Percentiles rank a stretch among this genome's conserved stretches.
Conservation (phyloP, 2,888 invertebrate genomes). For the Odontothrips loti region DNA sequence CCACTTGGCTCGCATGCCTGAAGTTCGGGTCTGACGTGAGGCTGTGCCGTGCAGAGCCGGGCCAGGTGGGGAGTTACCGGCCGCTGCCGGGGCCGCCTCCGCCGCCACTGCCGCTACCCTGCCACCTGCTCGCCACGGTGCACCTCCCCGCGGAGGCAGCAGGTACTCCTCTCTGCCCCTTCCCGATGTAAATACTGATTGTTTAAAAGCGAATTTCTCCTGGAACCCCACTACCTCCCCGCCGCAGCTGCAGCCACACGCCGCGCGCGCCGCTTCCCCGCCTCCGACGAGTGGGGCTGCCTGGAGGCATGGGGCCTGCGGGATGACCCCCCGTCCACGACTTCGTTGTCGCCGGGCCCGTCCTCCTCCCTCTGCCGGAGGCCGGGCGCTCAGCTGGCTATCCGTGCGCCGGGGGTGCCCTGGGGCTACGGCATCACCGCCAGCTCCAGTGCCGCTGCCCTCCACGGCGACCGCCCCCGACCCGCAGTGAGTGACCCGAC, state of each 20-base stretch:
- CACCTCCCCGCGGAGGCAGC: not conserved
- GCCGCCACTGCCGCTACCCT: not conserved
- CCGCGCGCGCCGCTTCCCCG: not conserved
- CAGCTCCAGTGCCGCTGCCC: not conserved
- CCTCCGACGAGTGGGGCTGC: not conserved
- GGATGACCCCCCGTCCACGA: not conserved
- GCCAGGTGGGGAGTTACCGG: not conserved
- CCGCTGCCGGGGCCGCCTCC: not conserved
- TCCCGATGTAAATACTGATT: not conserved
- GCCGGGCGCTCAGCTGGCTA: not conserved
- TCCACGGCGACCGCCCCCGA: not conserved
- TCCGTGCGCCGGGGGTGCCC: not conserved
- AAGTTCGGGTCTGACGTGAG: no score
- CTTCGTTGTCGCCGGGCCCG: not conserved
- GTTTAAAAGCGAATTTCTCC: no score
- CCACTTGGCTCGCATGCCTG: no score
- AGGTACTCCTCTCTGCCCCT: not conserved
- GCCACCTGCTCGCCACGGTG: conserved; percentile 3
- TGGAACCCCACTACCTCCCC: no score
- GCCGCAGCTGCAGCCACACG: not conserved
- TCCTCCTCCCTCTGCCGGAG: not conserved
- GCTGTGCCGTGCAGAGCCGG: not conserved
- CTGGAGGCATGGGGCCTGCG: conserved; percentile 1
- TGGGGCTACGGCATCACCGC: not conserved
- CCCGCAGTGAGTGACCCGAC: not conserved